Evolutionary conservation across 2,888 invertebrate species (phyloP).

Genomic region (Drosophila neoperkinsi): DNA sequence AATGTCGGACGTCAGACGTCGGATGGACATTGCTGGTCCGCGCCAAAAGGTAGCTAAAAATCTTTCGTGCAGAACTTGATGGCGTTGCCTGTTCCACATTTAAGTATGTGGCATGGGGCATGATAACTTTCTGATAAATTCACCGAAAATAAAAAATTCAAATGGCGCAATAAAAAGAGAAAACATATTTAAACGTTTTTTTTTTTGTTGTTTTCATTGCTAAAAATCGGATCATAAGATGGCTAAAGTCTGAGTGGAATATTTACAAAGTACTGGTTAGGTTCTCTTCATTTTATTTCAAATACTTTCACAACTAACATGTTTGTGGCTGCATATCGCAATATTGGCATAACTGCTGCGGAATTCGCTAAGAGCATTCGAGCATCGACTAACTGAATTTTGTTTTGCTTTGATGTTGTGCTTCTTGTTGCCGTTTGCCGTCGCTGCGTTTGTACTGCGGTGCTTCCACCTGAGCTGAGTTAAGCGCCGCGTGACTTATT

Average conservation of each 20-base stretch:
- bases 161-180: background rate
- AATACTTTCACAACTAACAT: background rate
- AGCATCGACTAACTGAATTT: slow-evolving; percentile 6
- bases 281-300: background rate
- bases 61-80: slow-evolving; percentile 79
- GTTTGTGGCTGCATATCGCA: background rate
- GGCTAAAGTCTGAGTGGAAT: background rate
- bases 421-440: slow-evolving; percentile 35
- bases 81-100: slow-evolving; percentile 42
- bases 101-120: slow-evolving; percentile 23
- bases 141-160: background rate
- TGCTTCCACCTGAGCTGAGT: slow-evolving; percentile 67
- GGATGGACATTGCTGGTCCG: slow-evolving; percentile 36
- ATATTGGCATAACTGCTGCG: background rate
- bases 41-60: slow-evolving; percentile 73
- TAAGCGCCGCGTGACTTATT: slow-evolving; percentile 83
- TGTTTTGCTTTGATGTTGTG: slow-evolving; percentile 45
- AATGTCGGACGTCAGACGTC: slow-evolving; percentile 5
- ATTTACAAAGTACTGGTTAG: background rate
- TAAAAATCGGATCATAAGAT: background rate
- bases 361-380: slow-evolving; percentile 28
- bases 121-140: slow-evolving; percentile 18
- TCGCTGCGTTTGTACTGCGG: slow-evolving; percentile 41
- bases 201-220: background rate
- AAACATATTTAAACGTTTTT: background rate